Conservation (phyloP, 2,113 vertebrate species). For the Gopherus evgoodei region DNA sequence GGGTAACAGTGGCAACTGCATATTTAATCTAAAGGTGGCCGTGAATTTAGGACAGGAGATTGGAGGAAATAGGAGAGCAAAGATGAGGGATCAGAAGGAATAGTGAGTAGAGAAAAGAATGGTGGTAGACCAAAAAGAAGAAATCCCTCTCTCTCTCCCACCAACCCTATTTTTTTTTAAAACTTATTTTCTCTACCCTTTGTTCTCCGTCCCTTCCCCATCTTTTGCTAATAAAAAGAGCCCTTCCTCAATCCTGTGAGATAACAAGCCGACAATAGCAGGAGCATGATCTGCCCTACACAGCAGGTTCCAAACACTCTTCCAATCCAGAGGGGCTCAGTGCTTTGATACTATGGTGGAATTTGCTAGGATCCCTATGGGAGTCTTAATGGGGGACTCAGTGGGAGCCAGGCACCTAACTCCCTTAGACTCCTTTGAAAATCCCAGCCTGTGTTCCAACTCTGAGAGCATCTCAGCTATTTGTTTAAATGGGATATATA, state of each 20-base stretch:
- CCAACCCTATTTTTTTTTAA: background rate
- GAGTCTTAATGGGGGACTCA: constrained; percentile 43
- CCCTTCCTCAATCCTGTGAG: constrained; percentile 22
- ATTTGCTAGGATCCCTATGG: constrained; percentile 51
- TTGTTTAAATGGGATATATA: constrained; percentile 55
- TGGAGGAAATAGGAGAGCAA: background rate
- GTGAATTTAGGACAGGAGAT: background rate
- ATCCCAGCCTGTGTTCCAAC: constrained; percentile 50
- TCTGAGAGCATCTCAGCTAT: constrained; percentile 29
- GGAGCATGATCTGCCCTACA: background rate
- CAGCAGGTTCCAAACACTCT: background rate
- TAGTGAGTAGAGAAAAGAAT: background rate
- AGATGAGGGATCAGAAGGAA: background rate
- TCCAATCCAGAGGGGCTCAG: background rate
- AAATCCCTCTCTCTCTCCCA: background rate
- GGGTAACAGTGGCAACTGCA: background rate
- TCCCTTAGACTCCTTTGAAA: constrained; percentile 33
- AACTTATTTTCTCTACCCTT: constrained; percentile 31
- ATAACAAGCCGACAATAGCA: background rate
- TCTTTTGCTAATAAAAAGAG: background rate
- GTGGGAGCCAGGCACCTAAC: constrained; percentile 57
- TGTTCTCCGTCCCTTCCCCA: background rate
- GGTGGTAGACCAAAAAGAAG: background rate
- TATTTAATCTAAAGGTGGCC: background rate
- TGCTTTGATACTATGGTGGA: background rate